These are phyloP conservation scores for Drosophila subpulchrella DNA, from an alignment of 1,140 invertebrate species.

Conservation along the genomic window DNA sequence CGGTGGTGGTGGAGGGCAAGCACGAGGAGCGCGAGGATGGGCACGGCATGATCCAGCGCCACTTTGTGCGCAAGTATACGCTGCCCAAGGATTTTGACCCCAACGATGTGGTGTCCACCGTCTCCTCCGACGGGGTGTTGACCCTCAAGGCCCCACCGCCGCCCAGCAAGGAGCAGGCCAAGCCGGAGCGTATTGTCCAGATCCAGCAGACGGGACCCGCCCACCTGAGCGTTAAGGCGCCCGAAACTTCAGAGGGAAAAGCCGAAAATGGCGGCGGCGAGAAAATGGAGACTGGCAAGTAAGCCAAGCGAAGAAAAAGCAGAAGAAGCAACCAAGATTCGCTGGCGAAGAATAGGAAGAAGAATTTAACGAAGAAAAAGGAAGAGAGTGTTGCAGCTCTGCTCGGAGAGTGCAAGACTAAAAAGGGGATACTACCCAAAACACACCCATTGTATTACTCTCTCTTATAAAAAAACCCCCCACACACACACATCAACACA, in stretches of 20 bases:
- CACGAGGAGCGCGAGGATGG: conserved; percentile 91
- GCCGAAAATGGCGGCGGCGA: conserved; percentile 64
- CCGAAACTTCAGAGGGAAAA: conserved; percentile 49
- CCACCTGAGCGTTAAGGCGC: conserved; percentile 76
- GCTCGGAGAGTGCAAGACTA: conserved; percentile 72
- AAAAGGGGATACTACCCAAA: conserved; percentile 5
- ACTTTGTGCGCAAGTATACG: conserved; percentile 90
- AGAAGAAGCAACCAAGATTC: conserved; percentile 6
- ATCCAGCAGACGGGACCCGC: conserved; percentile 85
- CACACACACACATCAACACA: conserved; percentile 41
- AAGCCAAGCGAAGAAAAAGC: neutral
- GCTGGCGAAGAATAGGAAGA: conserved; percentile 38
- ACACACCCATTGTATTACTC: conserved; percentile 32
- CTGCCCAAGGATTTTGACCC: conserved; percentile 89
- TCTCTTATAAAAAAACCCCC: conserved; percentile 14
- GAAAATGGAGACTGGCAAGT: conserved; percentile 75
- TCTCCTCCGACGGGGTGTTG: conserved; percentile 91
- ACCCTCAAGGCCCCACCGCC: conserved; percentile 88
- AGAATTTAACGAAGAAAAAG: conserved; percentile 14
- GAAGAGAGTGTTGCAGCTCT: conserved; percentile 41
- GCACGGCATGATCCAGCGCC: conserved; percentile 90
- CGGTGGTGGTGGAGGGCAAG: conserved; percentile 89
- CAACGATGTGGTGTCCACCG: conserved; percentile 87
- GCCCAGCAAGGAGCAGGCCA: conserved; percentile 75
- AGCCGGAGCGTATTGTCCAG: conserved; percentile 84